Evolutionary conservation across 2,797 vertebrate genomes (phyloP), one percentile per base, ranked within the genome.

Genomic region (Danio choprae): DNA sequence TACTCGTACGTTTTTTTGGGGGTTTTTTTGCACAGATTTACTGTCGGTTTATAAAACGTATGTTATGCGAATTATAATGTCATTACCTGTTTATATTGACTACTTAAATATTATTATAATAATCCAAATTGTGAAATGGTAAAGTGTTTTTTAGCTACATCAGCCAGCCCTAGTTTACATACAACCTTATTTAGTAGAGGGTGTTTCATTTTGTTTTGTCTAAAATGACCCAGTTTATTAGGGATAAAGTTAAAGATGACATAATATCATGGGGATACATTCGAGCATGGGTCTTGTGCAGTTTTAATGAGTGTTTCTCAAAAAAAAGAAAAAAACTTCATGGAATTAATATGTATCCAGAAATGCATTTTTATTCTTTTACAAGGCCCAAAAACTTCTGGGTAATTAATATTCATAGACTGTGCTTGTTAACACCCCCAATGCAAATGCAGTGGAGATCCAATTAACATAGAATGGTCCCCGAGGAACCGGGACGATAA

Each of bases 371-470:
- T 75, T 79, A 67, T 29, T 91, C 86, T 92, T 92, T 93, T 92
- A 88, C 92, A 92, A 94, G 60, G 78, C 75, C 94, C 93, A 92
- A 96, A 94, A 96, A 96, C 94, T 94, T 94, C 91, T 87, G 92
- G 91, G 92, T 95, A 96, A 96, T 96, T 97, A 96, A 96, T 96
- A 95, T 95, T 95, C 94, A 96, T 95, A 94, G 94, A 86, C 93
- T 95, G 92, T 92, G 94, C 95, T 95, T 95, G 95, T 96, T 95
- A 94, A 95, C 89, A 95, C 92, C 87, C 88, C 91, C 93, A 94
- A 94, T 94, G 94, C 94, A 94, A 90, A 94, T 91, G 94, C 92
- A 92, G 93, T 92, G 82, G 91, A 89, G 91, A 93, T 94, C 93
- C 92, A 93, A 90, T 96, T 93, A 93, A 91, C 89, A 92, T 92